These are phyloP conservation scores for Hipposideros larvatus DNA, from an alignment of 2,797 vertebrate species.

Conservation along the genomic window DNA sequence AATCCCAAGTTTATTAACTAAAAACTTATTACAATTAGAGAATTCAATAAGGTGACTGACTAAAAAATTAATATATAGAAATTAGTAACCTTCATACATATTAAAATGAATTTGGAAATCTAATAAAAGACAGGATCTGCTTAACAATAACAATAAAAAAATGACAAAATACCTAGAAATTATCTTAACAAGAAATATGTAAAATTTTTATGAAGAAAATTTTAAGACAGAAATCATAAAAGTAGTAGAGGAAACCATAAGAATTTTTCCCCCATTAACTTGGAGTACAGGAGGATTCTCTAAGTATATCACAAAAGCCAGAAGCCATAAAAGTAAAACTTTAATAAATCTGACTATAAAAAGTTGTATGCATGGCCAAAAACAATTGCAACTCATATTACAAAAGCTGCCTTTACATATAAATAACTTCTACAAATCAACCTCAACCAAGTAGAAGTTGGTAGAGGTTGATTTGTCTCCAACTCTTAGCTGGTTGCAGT, in stretches of 20 bases:
- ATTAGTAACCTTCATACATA: not conserved
- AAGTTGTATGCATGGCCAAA: not conserved
- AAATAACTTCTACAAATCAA: not conserved
- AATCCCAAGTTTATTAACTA: slow-evolving; percentile 36
- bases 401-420: slow-evolving; percentile 21
- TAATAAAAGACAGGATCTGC: not conserved
- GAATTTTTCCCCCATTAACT: not conserved
- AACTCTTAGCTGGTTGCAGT: not conserved
- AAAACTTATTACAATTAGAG: slow-evolving; percentile 13
- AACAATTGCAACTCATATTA: not conserved
- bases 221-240: slow-evolving; percentile 41
- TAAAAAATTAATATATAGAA: slow-evolving; percentile 46
- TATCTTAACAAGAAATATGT: not conserved
- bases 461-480: not conserved
- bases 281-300: not conserved
- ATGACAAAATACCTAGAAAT: slow-evolving; percentile 35
- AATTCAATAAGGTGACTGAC: slow-evolving; percentile 33
- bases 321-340: not conserved
- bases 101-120: not conserved
- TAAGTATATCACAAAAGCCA: slow-evolving; percentile 25
- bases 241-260: not conserved
- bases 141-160: slow-evolving; percentile 45
- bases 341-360: slow-evolving; percentile 20
- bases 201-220: slow-evolving; percentile 26
- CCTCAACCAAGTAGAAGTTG: not conserved